Evolutionary conservation across 2,113 vertebrate species (phyloP).

Genomic region (Poecilia latipinna): DNA sequence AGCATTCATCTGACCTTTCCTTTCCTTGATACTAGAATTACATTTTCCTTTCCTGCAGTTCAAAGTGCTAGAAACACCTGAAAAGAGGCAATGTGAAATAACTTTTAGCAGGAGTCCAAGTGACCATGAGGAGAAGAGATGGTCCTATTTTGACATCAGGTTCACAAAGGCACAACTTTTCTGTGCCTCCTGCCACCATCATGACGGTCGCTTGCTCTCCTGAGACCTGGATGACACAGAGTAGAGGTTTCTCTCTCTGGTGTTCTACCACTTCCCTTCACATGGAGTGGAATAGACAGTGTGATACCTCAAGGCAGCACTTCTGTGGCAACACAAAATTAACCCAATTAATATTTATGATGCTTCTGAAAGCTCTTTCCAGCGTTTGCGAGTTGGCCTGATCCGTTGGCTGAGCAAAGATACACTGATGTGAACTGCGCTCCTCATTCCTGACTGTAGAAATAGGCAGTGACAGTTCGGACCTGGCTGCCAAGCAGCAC

Average conservation of each 20-base stretch:
- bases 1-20: neutral
- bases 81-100: slow-evolving; percentile 22
- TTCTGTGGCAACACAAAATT: neutral
- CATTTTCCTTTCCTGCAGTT: slow-evolving; percentile 11
- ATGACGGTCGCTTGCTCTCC: neutral
- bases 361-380: slow-evolving; percentile 9
- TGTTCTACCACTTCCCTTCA: neutral
- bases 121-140: slow-evolving; percentile 17
- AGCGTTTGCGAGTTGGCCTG: neutral
- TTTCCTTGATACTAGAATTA: neutral
- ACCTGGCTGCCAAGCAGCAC: slow-evolving; percentile 71
- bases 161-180: slow-evolving; percentile 18
- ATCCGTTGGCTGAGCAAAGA: slow-evolving; percentile 63
- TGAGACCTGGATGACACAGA: slow-evolving; percentile 17
- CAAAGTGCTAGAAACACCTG: slow-evolving; percentile 50
- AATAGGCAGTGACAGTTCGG: slow-evolving; percentile 74
- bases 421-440: slow-evolving; percentile 53
- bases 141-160: slow-evolving; percentile 22
- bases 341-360: neutral
- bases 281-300: neutral
- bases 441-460: slow-evolving; percentile 58
- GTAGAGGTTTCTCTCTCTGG: slow-evolving; percentile 12
- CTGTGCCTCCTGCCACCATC: slow-evolving; percentile 3
- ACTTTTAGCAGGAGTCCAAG: slow-evolving; percentile 35
- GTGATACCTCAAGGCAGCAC: neutral